Evolutionary conservation across 2,113 vertebrate genomes (phyloP).

Genomic region (Alligator sinensis): DNA sequence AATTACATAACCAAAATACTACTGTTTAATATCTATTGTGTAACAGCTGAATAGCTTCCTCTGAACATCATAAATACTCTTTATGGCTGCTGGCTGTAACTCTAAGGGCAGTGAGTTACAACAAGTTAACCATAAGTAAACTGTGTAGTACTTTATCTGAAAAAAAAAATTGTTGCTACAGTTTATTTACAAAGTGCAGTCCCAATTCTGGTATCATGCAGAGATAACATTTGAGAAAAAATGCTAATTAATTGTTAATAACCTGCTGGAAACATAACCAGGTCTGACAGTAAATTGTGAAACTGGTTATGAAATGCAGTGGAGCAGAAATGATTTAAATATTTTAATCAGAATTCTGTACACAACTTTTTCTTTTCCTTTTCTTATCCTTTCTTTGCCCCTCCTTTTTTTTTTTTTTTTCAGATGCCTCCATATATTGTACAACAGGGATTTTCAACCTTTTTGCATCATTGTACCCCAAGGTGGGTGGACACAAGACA

Average conservation of each 20-base stretch:
- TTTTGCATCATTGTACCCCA: no score
- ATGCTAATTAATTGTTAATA: constrained; percentile 87
- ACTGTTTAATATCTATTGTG: not conserved
- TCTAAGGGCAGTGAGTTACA: constrained; percentile 22
- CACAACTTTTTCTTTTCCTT: not conserved
- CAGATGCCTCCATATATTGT: not conserved
- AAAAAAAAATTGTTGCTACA: constrained; percentile 57
- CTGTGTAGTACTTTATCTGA: constrained; percentile 39
- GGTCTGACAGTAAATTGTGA: constrained; percentile 73
- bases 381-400: not conserved
- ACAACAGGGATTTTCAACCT: no score
- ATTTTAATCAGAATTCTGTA: constrained; percentile 77
- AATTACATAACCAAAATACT: not conserved
- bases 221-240: constrained; percentile 68
- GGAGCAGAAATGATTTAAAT: constrained; percentile 79
- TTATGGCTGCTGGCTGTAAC: constrained; percentile 34
- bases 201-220: constrained; percentile 46
- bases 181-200: constrained; percentile 73
- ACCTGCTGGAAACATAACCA: constrained; percentile 81
- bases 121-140: constrained; percentile 39
- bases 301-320: constrained; percentile 73
- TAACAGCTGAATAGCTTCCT: constrained; percentile 14
- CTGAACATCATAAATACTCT: constrained; percentile 12
- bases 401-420: no score
- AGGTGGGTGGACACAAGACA: no score